Conservation (phyloP, 2,797 vertebrate species). For the Parotocinclus haroldoi region DNA sequence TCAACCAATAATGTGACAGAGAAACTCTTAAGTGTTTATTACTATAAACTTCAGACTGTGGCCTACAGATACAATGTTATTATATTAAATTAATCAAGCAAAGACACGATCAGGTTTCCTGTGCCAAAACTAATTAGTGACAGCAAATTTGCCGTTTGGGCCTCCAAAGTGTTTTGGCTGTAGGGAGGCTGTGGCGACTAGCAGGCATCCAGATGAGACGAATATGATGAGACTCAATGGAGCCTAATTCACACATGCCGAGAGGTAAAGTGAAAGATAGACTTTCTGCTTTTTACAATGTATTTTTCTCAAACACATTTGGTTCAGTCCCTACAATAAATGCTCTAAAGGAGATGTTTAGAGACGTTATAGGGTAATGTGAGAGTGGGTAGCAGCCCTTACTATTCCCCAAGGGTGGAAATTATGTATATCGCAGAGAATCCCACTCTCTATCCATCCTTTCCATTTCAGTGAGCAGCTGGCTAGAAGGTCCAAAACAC, state of each 20-base stretch:
- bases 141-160: constrained; percentile 11
- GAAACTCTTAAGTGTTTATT: constrained; percentile 12
- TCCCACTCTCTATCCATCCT: background rate
- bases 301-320: constrained; percentile 4
- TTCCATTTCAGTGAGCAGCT: constrained; percentile 14
- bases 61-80: constrained; percentile 16
- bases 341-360: too few relatives aligned
- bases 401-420: too few relatives aligned
- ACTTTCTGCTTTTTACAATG: background rate
- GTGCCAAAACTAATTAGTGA: constrained; percentile 24
- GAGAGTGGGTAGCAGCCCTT: too few relatives aligned
- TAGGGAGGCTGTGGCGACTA: background rate
- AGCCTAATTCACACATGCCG: constrained; percentile 18
- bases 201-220: constrained; percentile 23
- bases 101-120: constrained; percentile 8
- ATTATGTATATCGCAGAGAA: background rate
- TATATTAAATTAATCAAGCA: constrained; percentile 28
- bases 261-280: constrained; percentile 6
- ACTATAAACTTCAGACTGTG: constrained; percentile 19
- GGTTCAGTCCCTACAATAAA: background rate
- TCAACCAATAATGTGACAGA: constrained; percentile 2
- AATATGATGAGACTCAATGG: constrained; percentile 21
- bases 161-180: constrained; percentile 11
- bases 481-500: constrained; percentile 7
- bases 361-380: too few relatives aligned